Evolutionary conservation across 2,113 vertebrate species (phyloP).

Genomic region (Bufo gargarizans): DNA sequence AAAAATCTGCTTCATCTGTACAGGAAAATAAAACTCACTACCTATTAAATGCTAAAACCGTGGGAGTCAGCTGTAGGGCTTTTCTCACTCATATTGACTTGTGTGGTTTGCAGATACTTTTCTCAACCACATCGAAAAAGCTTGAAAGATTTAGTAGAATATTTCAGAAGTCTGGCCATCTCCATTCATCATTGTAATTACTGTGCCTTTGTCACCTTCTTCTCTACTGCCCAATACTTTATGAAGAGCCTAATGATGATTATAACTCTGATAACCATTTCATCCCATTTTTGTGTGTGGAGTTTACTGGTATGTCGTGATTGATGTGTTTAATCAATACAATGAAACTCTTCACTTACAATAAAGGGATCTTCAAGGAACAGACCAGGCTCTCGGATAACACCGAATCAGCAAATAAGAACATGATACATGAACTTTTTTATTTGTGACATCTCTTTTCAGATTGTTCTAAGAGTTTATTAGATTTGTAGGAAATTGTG

Average conservation of each 20-base stretch:
- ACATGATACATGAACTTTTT: neutral
- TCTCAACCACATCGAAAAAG: slow-evolving; percentile 14
- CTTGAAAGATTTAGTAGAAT: slow-evolving; percentile 3
- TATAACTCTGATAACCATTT: neutral
- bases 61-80: neutral
- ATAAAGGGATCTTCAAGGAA: neutral
- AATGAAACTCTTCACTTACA: neutral
- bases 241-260: too few species aligned
- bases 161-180: neutral
- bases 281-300: slow-evolving; percentile 2
- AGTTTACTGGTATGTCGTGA: neutral
- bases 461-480: neutral
- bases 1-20: too few species aligned
- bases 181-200: slow-evolving; percentile 13
- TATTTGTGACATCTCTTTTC: neutral
- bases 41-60: neutral
- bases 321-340: slow-evolving; percentile 22
- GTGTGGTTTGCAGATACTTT: neutral
- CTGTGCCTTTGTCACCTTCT: neutral
- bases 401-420: slow-evolving; percentile 6
- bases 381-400: neutral
- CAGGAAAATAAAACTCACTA: neutral
- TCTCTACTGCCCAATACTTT: too few species aligned
- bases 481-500: neutral
- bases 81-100: neutral